phyloP scores from a whole-genome alignment of 64 coral and sea anemone species.

The Pocillopora verrucosa region DNA sequence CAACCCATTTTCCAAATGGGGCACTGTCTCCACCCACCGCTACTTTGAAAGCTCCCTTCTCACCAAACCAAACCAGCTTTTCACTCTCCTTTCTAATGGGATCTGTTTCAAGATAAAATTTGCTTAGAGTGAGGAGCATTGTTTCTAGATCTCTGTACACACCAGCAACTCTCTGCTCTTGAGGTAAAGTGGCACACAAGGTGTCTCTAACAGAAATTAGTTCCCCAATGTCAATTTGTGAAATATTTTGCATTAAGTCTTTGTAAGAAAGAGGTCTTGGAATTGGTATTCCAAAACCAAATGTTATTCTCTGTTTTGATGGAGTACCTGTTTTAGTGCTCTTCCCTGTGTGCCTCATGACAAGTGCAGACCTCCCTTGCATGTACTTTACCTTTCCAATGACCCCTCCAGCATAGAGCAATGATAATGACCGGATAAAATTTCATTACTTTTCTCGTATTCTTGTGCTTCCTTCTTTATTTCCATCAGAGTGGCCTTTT shows the following conservation, averaged over 20 bases:
- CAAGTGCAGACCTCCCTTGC: conserved; percentile 44
- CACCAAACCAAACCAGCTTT: conserved; percentile 25
- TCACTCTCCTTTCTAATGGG: background rate
- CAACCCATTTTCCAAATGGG: background rate
- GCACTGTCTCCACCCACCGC: background rate
- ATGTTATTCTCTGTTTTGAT: conserved; percentile 54
- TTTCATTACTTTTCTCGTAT: conserved; percentile 67
- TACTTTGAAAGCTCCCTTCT: conserved; percentile 35
- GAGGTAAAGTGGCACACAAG: conserved; percentile 28
- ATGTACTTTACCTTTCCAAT: conserved; percentile 65
- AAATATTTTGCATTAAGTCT: conserved; percentile 34
- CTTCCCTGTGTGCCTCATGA: conserved; percentile 43
- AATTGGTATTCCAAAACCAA: conserved; percentile 58
- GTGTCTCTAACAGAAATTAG: conserved; percentile 45
- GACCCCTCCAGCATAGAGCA: conserved; percentile 65
- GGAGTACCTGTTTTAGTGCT: conserved; percentile 47
- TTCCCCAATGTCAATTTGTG: conserved; percentile 52
- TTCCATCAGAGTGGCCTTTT: background rate
- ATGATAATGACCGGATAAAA: conserved; percentile 57
- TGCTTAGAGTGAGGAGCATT: conserved; percentile 41
- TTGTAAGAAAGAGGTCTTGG: conserved; percentile 45
- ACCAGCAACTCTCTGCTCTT: conserved; percentile 53
- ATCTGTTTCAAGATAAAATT: conserved; percentile 57
- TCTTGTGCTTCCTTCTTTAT: conserved; percentile 46
- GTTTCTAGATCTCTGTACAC: conserved; percentile 60